Evolutionary conservation across 2,888 invertebrate genomes (phyloP), one percentile per base, ranked within the genome.

Genomic region (Helobdella robusta): DNA sequence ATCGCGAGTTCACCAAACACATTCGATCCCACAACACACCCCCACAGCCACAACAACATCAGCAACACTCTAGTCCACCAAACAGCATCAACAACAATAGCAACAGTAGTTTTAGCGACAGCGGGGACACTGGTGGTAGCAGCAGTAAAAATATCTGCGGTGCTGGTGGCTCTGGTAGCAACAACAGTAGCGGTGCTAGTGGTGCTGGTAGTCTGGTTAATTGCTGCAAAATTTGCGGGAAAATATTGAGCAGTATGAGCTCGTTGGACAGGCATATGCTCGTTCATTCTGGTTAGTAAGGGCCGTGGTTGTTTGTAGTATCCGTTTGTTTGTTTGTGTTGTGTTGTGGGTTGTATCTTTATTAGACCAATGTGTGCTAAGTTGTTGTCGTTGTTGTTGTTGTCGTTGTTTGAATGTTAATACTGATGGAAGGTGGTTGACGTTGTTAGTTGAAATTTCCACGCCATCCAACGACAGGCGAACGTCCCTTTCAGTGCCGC

Each of bases 221-320:
- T 76, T 80, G 82, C 36, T 87, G 87, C 77, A 82, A 83, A 50
- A 83, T 86, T 68, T 87, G 87, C 77, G 82, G 82, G 70, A 86
- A 89, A 80, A 75, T 85, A 62, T 80, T 89, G 34, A 87, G 87
- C 74, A 89, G 88, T 5, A 86, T 86, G 72, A 87, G 86, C 70
- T 88, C 88, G 56, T 80, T 89, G 72, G 89, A 89, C 76, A 83
- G 88, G 34, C 89, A 89, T 80, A 86, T 87, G 73, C 80, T 89
- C 66, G 87, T 88, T 2, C 89, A 89, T 77, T 87, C 87, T 46
- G 78, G 79, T 79, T 66, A 68, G 73, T 69, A 23, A 20, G n/a
- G n/a, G n/a, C n/a, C n/a, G n/a, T n/a, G n/a, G n/a, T n/a, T n/a
- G n/a, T n/a, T n/a, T n/a, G n/a, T n/a, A n/a, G n/a, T n/a, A n/a